A percentile compares a stretch with the other conserved stretches of the same genome.
Conservation (phyloP, 2,113 vertebrate species). For the Eclectus roratus region DNA sequence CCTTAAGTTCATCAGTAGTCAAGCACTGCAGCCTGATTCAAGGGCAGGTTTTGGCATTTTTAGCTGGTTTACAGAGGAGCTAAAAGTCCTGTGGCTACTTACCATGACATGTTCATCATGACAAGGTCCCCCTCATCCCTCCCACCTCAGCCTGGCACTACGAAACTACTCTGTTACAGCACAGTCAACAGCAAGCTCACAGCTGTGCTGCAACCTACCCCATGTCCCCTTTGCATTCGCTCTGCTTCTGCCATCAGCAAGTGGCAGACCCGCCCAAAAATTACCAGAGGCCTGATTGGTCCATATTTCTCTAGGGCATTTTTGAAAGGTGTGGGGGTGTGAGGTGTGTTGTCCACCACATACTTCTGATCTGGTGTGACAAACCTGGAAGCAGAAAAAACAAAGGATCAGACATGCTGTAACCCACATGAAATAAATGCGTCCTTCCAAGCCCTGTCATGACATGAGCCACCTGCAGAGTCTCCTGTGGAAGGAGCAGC, state of each 20-base stretch:
- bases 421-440: neutral
- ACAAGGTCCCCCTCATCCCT: neutral
- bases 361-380: constrained; percentile 94
- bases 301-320: constrained; percentile 96
- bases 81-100: neutral
- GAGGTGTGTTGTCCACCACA: constrained; percentile 83
- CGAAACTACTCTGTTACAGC: neutral
- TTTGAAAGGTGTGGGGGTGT: constrained; percentile 96
- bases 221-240: rapidly evolving
- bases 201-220: neutral
- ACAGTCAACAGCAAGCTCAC: neutral
- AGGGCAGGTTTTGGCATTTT: neutral
- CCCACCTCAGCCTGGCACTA: neutral
- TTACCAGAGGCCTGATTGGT: constrained; percentile 87
- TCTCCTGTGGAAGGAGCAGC: neutral
- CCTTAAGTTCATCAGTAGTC: neutral
- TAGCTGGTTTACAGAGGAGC: neutral
- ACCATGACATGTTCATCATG: neutral
- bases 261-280: neutral
- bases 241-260: neutral
- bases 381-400: constrained; percentile 76
- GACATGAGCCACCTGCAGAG: neutral
- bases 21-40: neutral
- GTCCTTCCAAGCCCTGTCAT: neutral
- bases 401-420: neutral